Percentiles rank a stretch among this genome's conserved stretches.
Evolutionary conservation across 2,113 vertebrate species (phyloP).

Genomic region (Beaufortia kweichowensis): DNA sequence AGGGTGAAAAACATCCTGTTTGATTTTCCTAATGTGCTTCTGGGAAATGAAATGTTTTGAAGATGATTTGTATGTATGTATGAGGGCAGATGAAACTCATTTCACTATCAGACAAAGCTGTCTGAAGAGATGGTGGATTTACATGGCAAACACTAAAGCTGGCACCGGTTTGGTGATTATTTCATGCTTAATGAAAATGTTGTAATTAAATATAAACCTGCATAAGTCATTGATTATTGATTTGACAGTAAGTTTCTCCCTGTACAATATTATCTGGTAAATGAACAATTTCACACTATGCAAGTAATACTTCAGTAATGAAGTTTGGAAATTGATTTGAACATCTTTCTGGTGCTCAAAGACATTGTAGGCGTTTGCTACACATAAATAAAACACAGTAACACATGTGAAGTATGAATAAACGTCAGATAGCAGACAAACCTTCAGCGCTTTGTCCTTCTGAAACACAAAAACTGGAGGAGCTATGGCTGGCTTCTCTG

Average conservation of each 20-base stretch:
- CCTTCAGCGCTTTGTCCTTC: constrained; percentile 99
- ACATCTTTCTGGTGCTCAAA: no score
- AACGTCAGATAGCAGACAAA: constrained; percentile 66
- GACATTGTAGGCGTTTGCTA: no score
- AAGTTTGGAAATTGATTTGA: no score
- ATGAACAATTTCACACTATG: no score
- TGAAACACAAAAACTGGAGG: constrained; percentile 99
- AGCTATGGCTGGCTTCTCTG: constrained; percentile 98
- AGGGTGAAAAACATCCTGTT: background rate
- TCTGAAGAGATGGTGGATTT: background rate
- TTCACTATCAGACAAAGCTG: background rate
- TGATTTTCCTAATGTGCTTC: background rate
- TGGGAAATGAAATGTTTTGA: background rate
- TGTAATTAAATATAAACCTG: constrained; percentile 4
- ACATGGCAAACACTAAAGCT: background rate
- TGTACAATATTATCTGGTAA: background rate
- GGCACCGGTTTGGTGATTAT: background rate
- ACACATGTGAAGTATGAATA: no score
- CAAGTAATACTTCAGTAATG: no score
- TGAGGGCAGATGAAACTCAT: background rate
- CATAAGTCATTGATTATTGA: background rate
- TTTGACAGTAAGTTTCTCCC: background rate
- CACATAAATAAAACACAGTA: no score
- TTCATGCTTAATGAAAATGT: constrained; percentile 4
- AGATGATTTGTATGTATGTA: background rate